Evolutionary conservation across 2,113 vertebrate species (phyloP).

Genomic region (Notarius quadriscutis): DNA sequence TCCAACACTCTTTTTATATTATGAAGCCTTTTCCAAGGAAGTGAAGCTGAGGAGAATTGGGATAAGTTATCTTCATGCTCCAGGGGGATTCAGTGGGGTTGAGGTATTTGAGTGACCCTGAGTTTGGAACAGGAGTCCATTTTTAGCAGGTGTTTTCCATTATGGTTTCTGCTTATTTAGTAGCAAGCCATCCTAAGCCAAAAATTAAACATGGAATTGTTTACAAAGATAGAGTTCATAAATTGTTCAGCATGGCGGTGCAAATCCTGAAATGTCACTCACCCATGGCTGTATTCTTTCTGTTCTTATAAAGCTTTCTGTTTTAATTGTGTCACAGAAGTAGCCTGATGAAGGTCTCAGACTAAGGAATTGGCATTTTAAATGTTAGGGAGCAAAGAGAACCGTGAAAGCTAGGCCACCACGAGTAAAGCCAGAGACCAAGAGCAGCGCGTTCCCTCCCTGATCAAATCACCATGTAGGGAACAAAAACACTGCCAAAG

Average conservation of each 20-base stretch:
- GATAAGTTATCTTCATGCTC: neutral
- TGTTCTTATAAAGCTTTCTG: neutral
- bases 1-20: neutral
- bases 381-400: conserved; percentile 7
- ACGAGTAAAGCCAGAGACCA: conserved; percentile 10
- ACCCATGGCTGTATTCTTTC: neutral
- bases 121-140: neutral
- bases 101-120: neutral
- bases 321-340: neutral
- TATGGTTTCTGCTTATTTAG: neutral
- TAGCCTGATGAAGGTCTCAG: neutral
- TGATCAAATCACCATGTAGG: conserved; percentile 16
- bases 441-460: conserved; percentile 6
- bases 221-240: neutral
- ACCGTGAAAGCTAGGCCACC: neutral
- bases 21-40: neutral
- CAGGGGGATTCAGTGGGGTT: neutral
- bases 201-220: neutral
- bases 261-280: neutral
- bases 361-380: neutral
- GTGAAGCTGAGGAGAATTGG: neutral
- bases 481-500: conserved; percentile 17
- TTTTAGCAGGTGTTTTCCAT: neutral
- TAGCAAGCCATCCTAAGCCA: neutral
- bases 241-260: neutral